Percentiles rank a stretch among this genome's conserved stretches.
Evolutionary conservation across 2,113 vertebrate genomes (phyloP).

Genomic region (Fregetta grallaria): DNA sequence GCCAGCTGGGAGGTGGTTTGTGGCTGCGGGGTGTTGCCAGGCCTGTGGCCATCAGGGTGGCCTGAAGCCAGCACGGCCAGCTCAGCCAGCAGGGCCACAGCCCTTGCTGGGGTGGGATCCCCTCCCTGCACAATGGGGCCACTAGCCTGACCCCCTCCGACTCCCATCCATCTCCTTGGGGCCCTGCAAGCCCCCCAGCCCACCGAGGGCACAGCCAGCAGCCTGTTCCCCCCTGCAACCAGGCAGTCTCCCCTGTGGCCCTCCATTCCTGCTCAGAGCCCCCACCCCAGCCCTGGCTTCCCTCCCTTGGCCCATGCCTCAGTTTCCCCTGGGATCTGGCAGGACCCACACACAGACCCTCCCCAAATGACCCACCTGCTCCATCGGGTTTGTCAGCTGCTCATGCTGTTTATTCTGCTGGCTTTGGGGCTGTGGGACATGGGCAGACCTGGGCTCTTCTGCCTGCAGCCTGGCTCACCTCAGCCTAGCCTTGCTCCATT

Average conservation of each 20-base stretch:
- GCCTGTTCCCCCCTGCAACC: accelerated
- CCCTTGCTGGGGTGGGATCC: not conserved
- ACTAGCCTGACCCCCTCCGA: accelerated
- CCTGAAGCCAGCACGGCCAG: not conserved
- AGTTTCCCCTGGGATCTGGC: not conserved
- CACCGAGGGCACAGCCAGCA: not conserved
- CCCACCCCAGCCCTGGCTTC: not conserved
- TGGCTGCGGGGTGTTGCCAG: not conserved
- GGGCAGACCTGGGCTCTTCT: not conserved
- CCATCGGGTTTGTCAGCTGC: not conserved
- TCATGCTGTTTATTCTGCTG: not conserved
- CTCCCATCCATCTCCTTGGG: not conserved
- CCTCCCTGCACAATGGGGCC: not conserved
- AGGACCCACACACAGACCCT: not conserved
- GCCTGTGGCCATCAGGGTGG: not conserved
- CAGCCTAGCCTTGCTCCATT: not conserved
- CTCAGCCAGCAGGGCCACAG: not conserved
- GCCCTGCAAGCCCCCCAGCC: not conserved
- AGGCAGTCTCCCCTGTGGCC: not conserved
- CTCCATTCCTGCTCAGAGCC: not conserved
- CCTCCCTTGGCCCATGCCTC: not conserved
- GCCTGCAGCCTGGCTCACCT: not conserved
- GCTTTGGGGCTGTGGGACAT: not conserved
- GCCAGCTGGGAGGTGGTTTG: not conserved
- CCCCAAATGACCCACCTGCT: not conserved